A percentile compares a stretch with the other conserved stretches of the same genome.
phyloP scores from a whole-genome alignment of 2,113 vertebrate genomes.

The Cnemophilus loriae region DNA sequence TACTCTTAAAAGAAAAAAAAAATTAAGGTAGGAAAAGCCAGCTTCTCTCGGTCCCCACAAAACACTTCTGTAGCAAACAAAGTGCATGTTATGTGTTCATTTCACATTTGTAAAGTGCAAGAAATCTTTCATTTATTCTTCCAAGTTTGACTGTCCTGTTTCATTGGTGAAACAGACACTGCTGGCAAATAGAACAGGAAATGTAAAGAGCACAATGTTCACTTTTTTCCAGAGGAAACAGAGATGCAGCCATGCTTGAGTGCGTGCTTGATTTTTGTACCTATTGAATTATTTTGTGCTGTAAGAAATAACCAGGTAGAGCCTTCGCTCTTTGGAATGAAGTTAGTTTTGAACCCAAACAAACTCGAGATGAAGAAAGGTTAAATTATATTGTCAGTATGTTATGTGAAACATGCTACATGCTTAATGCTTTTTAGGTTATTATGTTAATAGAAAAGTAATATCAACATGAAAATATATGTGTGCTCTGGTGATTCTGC shows the following conservation, averaged over 20 bases:
- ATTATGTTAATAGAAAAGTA: neutral
- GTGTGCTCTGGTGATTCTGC: neutral
- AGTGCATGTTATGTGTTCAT: neutral
- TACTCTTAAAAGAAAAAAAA: neutral
- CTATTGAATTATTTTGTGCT: neutral
- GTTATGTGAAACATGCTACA: neutral
- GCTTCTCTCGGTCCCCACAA: neutral
- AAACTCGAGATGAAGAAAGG: neutral
- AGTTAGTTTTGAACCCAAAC: neutral
- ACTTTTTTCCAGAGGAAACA: neutral
- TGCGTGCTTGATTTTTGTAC: neutral
- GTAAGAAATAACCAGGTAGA: neutral
- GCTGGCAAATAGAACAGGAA: neutral
- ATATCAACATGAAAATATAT: neutral
- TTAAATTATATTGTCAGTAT: neutral
- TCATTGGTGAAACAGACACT: neutral
- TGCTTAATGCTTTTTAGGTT: neutral
- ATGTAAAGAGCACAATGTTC: neutral
- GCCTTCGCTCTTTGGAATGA: neutral
- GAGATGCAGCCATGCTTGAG: neutral
- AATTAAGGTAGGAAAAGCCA: neutral
- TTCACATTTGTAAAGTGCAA: neutral
- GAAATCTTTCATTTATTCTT: neutral
- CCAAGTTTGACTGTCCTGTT: neutral
- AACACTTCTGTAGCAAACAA: neutral